These are phyloP conservation scores for Tetragonisca angustula DNA, from an alignment of 2,888 invertebrate species.

Conservation along the genomic window DNA sequence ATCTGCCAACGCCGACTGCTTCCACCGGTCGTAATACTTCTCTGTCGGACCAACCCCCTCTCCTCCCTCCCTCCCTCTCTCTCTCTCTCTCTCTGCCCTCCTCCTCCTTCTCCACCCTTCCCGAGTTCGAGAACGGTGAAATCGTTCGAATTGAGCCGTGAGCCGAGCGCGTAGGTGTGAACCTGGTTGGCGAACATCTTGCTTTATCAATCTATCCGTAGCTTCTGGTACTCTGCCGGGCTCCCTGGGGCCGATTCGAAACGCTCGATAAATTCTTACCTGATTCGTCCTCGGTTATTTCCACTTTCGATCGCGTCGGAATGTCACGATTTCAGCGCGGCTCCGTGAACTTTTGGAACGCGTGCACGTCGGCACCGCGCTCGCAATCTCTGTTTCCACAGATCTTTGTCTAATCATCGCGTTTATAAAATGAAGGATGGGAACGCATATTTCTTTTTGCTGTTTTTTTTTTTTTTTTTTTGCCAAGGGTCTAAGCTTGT, in stretches of 20 bases:
- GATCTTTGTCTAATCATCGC: too few relatives aligned
- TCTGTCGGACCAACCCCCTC: constrained; percentile 32
- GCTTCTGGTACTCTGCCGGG: constrained; percentile 43
- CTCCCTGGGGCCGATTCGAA: constrained; percentile 8
- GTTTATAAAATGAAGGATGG: too few relatives aligned
- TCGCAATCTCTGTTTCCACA: too few relatives aligned
- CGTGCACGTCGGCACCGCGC: too few relatives aligned
- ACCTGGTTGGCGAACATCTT: constrained; percentile 62
- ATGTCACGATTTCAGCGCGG: neutral
- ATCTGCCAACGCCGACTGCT: constrained; percentile 47
- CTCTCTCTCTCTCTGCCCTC: too few relatives aligned
- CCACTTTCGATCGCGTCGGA: neutral
- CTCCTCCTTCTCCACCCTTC: too few relatives aligned
- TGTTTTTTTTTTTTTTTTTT: too few relatives aligned
- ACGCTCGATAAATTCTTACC: constrained; percentile 42
- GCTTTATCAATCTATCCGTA: constrained; percentile 59
- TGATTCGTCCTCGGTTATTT: constrained; percentile 39
- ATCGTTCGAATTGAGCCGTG: constrained; percentile 48
- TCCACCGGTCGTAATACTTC: constrained; percentile 58
- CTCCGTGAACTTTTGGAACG: too few relatives aligned
- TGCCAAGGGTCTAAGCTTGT: too few relatives aligned
- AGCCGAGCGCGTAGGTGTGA: neutral
- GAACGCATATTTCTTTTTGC: too few relatives aligned
- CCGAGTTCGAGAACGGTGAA: constrained; percentile 19
- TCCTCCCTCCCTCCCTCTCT: neutral